phyloP scores from a whole-genome alignment of 1,140 invertebrate species.

The Brachystomella parvula region DNA sequence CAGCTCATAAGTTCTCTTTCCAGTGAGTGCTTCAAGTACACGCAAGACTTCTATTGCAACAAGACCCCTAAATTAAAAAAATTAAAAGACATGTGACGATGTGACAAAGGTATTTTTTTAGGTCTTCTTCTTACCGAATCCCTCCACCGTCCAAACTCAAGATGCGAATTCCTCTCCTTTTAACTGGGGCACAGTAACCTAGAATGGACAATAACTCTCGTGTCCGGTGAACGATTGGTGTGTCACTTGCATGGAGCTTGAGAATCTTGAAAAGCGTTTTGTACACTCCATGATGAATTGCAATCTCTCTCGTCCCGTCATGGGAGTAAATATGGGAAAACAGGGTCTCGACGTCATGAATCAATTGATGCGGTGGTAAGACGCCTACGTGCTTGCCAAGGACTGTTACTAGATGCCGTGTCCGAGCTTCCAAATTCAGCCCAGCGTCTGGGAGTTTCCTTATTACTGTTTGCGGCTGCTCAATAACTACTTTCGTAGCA shows the following conservation, averaged over 20 bases:
- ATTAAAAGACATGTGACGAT: constrained; percentile 17
- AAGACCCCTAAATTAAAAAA: constrained; percentile 55
- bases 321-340: constrained; percentile 27
- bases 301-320: constrained; percentile 9
- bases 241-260: constrained; percentile 29
- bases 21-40: constrained; percentile 63
- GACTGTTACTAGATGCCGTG: constrained; percentile 26
- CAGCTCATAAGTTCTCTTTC: constrained; percentile 56
- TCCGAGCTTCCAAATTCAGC: constrained; percentile 26
- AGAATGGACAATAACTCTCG: constrained; percentile 62
- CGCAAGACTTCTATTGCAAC: constrained; percentile 71
- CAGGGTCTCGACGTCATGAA: constrained; percentile 27
- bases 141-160: constrained; percentile 86
- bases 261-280: constrained; percentile 23
- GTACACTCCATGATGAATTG: constrained; percentile 25
- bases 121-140: constrained; percentile 49
- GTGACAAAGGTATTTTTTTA: neutral
- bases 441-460: neutral
- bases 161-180: constrained; percentile 66
- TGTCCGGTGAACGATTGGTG: constrained; percentile 36
- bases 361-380: constrained; percentile 14
- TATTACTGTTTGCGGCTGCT: neutral
- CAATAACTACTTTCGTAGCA: no score
- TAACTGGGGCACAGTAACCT: constrained; percentile 62
- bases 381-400: neutral